These are phyloP conservation scores for Linnaemya vulpina DNA, from an alignment of 2,888 invertebrate species.

Conservation along the genomic window DNA sequence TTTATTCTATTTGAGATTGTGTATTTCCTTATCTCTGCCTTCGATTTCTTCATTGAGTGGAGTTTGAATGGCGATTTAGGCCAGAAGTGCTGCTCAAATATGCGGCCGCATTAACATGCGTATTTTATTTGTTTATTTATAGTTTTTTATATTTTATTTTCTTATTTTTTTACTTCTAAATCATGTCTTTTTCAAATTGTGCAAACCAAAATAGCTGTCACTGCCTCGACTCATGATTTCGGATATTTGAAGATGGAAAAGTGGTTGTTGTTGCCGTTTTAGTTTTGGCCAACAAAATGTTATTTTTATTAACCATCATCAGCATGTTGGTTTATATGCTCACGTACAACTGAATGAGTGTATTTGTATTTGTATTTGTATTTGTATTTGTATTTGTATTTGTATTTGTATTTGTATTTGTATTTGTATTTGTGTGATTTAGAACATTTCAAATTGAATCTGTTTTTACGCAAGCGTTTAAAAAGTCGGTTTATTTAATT, in stretches of 20 bases:
- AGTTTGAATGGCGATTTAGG: neutral
- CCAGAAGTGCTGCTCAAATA: neutral
- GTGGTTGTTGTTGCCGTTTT: neutral
- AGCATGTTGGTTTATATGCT: neutral
- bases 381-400: neutral
- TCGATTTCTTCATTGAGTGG: conserved; percentile 2
- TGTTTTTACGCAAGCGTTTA: neutral
- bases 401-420: neutral
- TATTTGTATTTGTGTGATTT: neutral
- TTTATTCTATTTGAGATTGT: conserved; percentile 25
- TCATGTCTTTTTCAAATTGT: conserved; percentile 30
- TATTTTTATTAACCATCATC: neutral
- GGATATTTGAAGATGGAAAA: neutral
- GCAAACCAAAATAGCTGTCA: conserved; percentile 1
- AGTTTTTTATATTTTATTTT: too few relatives aligned
- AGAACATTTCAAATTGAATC: neutral
- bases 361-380: neutral
- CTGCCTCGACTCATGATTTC: neutral
- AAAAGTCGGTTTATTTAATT: too few relatives aligned
- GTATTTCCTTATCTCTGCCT: neutral
- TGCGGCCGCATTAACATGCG: neutral
- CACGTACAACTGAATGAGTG: too few relatives aligned
- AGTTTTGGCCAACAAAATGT: neutral
- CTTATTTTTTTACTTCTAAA: too few relatives aligned
- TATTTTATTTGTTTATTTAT: neutral